Evolutionary conservation across 2,797 vertebrate species (phyloP), one percentile per base, ranked within the genome.

Genomic region (Rhadinocentrus ornatus): DNA sequence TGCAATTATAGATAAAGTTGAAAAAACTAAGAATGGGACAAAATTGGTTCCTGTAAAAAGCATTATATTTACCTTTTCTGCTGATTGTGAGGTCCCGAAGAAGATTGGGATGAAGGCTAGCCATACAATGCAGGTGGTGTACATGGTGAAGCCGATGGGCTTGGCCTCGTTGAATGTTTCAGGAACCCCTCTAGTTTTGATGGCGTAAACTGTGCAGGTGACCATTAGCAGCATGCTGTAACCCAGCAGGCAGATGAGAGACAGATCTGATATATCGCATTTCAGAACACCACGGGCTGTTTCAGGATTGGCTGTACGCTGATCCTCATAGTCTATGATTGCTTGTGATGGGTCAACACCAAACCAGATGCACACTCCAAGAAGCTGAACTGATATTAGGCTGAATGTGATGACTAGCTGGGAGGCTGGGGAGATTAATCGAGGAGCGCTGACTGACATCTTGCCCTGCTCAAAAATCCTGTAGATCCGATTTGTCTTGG

Each of bases 201-300:
- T 99, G 85, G 97, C 97, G 0, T 99, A 99, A 75, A 99, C 97
- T n/a, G 97, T 99, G 90, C 97, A 99, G 37, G 97, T 99, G 89
- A 99, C 97, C 97, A 99, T 99, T 71, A 99, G 95, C 72, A 99
- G 94, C 96, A 99, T 98, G 94, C 97, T 98, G 83, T 97, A 99
- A 71, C 97, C 97, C 85, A 99, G 95, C 91, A 97, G 94, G 88
- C 97, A 99, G 93, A 99, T 98, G 73, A 99, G 96, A 0, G 97
- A 98, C 74, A 99, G 95, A 89, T 99, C 97, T 0, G 97, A 98
- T 91, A 99, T 98, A 84, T 99, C 97, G 20, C 97, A 98, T 84
- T 97, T 99, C 85, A 98, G 94, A 83, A 99, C 95, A 0, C 97
- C 97, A 57, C 96, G 92, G 77, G 97, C 95, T 80, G 93, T 95